These are phyloP conservation scores for Cactoblastis cactorum DNA, from an alignment of 2,888 invertebrate genomes.

Conservation along the genomic window DNA sequence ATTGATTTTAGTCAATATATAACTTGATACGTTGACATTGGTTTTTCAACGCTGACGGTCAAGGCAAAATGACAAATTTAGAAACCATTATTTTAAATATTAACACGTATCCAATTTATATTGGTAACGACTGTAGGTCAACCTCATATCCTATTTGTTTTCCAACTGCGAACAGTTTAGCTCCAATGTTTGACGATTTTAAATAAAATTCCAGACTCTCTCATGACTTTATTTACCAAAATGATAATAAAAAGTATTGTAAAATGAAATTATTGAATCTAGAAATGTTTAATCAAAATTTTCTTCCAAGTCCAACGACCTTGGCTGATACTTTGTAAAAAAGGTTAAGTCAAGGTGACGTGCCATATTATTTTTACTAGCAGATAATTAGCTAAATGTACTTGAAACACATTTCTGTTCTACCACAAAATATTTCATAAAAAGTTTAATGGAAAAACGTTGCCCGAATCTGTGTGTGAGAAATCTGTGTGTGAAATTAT, in stretches of 20 bases:
- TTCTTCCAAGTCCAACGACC: not conserved
- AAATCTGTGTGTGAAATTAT: no score
- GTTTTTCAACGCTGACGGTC: no score
- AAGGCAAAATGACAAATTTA: no score
- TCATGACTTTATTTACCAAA: slow-evolving; percentile 23
- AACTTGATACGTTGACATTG: no score
- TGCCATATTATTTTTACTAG: not conserved
- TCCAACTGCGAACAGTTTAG: slow-evolving; percentile 36
- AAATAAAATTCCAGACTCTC: slow-evolving; percentile 35
- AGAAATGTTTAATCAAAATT: no score
- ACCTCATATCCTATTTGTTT: slow-evolving; percentile 56
- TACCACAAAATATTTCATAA: not conserved
- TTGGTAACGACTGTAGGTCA: slow-evolving; percentile 20
- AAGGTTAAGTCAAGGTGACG: slow-evolving; percentile 6
- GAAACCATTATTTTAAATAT: not conserved
- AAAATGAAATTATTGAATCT: no score
- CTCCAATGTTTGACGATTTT: slow-evolving; percentile 36
- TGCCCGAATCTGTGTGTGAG: no score
- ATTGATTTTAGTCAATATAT: no score
- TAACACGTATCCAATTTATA: not conserved
- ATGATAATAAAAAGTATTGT: no score
- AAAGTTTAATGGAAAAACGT: not conserved
- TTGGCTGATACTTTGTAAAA: not conserved
- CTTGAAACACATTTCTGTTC: slow-evolving; percentile 4
- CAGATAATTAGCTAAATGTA: not conserved